Base-by-base conservation (phyloP, 2,797 vertebrate genomes). In the Coreius guichenoti region DNA sequence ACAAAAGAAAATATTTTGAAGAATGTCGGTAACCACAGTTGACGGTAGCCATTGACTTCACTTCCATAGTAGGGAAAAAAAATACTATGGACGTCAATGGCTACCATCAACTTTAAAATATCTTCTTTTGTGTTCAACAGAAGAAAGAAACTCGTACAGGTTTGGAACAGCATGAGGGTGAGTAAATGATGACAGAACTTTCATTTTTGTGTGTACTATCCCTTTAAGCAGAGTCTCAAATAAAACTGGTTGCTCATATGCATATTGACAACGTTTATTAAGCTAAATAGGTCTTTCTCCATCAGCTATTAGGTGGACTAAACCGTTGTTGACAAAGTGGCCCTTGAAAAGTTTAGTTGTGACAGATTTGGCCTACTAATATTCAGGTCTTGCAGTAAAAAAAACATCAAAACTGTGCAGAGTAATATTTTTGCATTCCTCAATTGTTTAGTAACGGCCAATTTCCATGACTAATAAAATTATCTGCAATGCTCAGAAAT, bases 381-480 rank as follows among this genome's bases (percentile, higher is more conserved):
- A 61, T 26, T 61, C 4, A 58, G 23, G 8, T 43, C 54, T 61
- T 39, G 21, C 12, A 9, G 12, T 77, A 6, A 58, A 58, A 61
- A 33, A 23, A 69, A 36, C 14, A n/a, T 43, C 1, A 69, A 69
- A 56, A 49, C 81, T 39, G 14, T 54, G 33, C 49, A 39, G 26
- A 65, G 58, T 45, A 65, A 65, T 21, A 31, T 65, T 33, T 49
- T 17, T 47, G 29, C 56, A 54, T 23, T 19, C 33, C 33, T 54
- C 11, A 7, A 45, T 74, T 39, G 21, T 58, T 79, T 68, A 31
- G 68, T 74, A 63, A 54, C 11, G 12, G 31, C 8, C 80, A 72
- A 81, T 87, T 88, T 80, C 86, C 88, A 85, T 87, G 85, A 79
- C 67, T 75, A 74, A 63, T 39, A 33, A 58, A 90, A 78, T 58